phyloP scores from a whole-genome alignment of 2,797 vertebrate genomes.

The Philypnodon macrostomus region DNA sequence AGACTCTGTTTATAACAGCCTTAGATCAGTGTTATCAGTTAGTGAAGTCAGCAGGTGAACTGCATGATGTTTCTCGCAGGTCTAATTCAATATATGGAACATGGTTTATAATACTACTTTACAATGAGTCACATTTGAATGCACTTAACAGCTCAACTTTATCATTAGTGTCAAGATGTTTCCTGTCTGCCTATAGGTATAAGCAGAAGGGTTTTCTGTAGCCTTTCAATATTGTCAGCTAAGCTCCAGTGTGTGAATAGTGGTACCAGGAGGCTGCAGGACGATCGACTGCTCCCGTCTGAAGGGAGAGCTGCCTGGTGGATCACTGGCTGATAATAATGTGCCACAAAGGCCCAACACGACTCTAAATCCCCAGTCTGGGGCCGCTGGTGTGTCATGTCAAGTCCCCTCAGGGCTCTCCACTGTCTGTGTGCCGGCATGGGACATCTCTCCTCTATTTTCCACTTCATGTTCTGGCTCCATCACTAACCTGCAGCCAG shows the following conservation, averaged over 20 bases:
- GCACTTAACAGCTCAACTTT: conserved; percentile 6
- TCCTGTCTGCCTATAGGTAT: conserved; percentile 30
- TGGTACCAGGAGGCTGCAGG: conserved; percentile 48
- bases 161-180: conserved; percentile 17
- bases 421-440: conserved; percentile 34
- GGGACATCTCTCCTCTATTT: conserved; percentile 55
- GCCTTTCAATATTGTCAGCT: conserved; percentile 59
- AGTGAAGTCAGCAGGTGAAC: too few species aligned
- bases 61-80: too few species aligned
- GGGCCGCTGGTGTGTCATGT: conserved; percentile 57
- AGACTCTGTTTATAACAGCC: too few species aligned
- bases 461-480: conserved; percentile 48
- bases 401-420: conserved; percentile 58
- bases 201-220: conserved; percentile 36
- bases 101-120: conserved; percentile 1
- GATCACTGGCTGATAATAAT: conserved; percentile 71
- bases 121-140: conserved; percentile 12
- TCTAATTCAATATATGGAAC: too few species aligned
- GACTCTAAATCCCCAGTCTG: conserved; percentile 64
- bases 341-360: conserved; percentile 64
- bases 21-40: too few species aligned
- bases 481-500: conserved; percentile 54
- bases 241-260: conserved; percentile 55
- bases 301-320: conserved; percentile 56
- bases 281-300: conserved; percentile 56